These are phyloP conservation scores for Coregonus suidteri DNA, from an alignment of 2,797 vertebrate genomes.

Conservation along the genomic window DNA sequence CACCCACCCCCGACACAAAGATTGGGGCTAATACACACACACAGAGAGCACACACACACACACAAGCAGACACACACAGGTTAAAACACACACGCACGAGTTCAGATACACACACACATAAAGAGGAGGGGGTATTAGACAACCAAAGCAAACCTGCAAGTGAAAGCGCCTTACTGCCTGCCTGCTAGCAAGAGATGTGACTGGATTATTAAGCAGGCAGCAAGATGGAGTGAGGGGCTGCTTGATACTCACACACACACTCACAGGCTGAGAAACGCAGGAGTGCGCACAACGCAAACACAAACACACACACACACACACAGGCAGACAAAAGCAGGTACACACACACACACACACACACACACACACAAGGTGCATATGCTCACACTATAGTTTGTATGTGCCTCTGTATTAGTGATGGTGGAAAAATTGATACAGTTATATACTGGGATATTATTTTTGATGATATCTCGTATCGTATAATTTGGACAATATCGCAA, in stretches of 20 bases:
- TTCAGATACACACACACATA: constrained; percentile 28
- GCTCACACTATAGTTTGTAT: constrained; percentile 58
- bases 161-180: constrained; percentile 99
- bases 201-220: constrained; percentile 99
- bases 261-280: neutral
- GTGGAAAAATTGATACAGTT: too few relatives aligned
- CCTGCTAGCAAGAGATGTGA: constrained; percentile 95
- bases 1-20: constrained; percentile 63
- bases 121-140: constrained; percentile 95
- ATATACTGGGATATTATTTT: too few relatives aligned
- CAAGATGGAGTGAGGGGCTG: constrained; percentile 73
- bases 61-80: constrained; percentile 55
- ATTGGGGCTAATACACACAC: constrained; percentile 33
- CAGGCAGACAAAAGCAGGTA: neutral
- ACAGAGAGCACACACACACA: constrained; percentile 22
- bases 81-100: constrained; percentile 53
- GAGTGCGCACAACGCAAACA: neutral
- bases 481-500: too few relatives aligned
- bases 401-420: constrained; percentile 3
- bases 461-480: too few relatives aligned
- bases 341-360: neutral
- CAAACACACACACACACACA: constrained; percentile 1
- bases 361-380: constrained; percentile 55
- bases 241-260: constrained; percentile 56
- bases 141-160: constrained; percentile 98